phyloP scores from a whole-genome alignment of 92 coral and sea anemone genomes.

The Epizoanthus fatuus region DNA sequence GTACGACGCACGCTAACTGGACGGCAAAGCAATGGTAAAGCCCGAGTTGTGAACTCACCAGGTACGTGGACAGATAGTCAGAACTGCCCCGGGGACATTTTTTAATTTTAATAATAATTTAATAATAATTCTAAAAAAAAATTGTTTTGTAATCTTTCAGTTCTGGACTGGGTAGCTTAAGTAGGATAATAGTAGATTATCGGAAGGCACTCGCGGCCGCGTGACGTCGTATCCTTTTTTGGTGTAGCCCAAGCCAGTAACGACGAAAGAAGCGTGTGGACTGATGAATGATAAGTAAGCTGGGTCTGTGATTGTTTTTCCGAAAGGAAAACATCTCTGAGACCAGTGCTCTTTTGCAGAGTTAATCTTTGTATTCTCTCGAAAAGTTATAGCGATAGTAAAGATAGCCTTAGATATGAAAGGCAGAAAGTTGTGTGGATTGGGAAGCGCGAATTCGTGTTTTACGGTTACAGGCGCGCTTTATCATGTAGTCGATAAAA shows the following conservation, averaged over 20 bases:
- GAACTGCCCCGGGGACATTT: constrained; percentile 4
- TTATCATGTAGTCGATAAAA: background rate
- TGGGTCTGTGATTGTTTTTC: background rate
- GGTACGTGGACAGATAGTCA: constrained; percentile 12
- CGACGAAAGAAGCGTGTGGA: background rate
- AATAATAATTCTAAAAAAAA: no score
- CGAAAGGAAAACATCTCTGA: background rate
- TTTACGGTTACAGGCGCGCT: background rate
- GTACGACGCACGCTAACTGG: background rate
- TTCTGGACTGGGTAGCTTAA: constrained; percentile 9
- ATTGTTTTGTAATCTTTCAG: background rate
- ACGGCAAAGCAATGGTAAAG: background rate
- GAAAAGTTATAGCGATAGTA: background rate
- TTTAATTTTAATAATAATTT: background rate
- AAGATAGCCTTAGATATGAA: background rate
- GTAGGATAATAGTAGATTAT: constrained; percentile 3
- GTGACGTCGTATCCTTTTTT: background rate
- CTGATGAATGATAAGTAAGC: background rate
- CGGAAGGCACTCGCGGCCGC: background rate
- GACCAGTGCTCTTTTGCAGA: constrained; percentile 10
- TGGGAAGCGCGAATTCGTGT: background rate
- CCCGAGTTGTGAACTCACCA: background rate
- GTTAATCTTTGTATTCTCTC: background rate
- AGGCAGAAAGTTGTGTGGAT: constrained; percentile 3
- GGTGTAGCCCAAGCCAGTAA: background rate